A percentile compares a stretch with the other conserved stretches of the same genome.
phyloP scores from a whole-genome alignment of 1,140 invertebrate genomes.

The Metaphire vulgaris region DNA sequence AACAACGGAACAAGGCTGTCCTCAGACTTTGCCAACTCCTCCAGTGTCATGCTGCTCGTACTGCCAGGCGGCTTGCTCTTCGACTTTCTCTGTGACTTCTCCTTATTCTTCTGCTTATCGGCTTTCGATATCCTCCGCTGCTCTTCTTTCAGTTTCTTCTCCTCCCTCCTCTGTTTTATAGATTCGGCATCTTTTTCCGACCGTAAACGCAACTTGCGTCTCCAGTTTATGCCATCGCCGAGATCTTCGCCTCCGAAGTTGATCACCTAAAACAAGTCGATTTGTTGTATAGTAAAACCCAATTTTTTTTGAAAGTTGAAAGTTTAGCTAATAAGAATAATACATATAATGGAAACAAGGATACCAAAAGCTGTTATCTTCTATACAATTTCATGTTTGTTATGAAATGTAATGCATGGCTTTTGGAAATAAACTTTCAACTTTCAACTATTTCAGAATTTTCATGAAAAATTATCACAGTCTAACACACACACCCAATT shows the following conservation, averaged over 20 bases:
- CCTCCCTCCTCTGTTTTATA: neutral
- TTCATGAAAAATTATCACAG: too few relatives aligned
- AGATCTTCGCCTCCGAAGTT: neutral
- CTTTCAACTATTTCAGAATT: too few relatives aligned
- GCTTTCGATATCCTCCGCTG: constrained; percentile 35
- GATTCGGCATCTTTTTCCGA: neutral
- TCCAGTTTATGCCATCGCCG: neutral
- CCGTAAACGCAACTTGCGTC: neutral
- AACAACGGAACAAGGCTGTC: constrained; percentile 79
- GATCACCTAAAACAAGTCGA: too few relatives aligned
- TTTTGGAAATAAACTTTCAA: too few relatives aligned
- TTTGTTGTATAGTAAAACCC: too few relatives aligned
- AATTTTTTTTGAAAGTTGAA: too few relatives aligned
- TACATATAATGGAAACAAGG: too few relatives aligned
- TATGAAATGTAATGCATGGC: too few relatives aligned
- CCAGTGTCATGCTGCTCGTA: constrained; percentile 18
- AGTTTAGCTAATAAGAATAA: too few relatives aligned
- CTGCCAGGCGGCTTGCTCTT: constrained; percentile 25
- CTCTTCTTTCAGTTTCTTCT: neutral
- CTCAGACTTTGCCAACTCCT: constrained; percentile 68
- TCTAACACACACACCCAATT: too few relatives aligned
- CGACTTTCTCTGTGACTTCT: constrained; percentile 56
- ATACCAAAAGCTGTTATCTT: too few relatives aligned
- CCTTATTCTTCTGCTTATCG: constrained; percentile 61
- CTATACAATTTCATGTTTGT: too few relatives aligned